Evolutionary conservation across 2,113 vertebrate genomes (phyloP), one percentile per base, ranked within the genome.

Genomic region (Bufo gargarizans): DNA sequence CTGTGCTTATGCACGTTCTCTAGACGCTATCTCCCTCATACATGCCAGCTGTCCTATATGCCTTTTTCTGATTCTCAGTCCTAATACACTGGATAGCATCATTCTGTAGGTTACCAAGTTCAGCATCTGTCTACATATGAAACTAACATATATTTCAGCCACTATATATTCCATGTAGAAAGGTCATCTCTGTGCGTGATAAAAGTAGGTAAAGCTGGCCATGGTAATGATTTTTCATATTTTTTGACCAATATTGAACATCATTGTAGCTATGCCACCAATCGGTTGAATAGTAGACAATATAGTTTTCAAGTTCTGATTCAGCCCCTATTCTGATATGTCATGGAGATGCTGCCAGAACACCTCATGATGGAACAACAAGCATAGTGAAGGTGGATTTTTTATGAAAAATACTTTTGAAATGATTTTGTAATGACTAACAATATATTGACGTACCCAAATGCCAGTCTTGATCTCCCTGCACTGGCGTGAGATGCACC

Each of bases 21-120:
- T 7, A 65, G 59, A 65, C 53, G 61, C 63, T 43, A 58, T 79
- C 50, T 59, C 56, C 55, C 19, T 61, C 22, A 10, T 59, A 81
- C 33, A 45, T 61, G 22, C 78, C 78, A 81, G 78, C 78, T 81
- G 78, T n/a, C 78, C n/a, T 59, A 43, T 81, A 16, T 43, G 33
- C 12, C 6, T 61, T 56, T 56, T 79, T 58, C n/a, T 58, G 50
- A 22, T 79, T 55, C 50, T 56, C n/a, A 45, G 13, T 43, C 45
- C 6, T 2, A 6, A 61, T 58, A 59, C 33, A 61, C 2, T 5
- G 56, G 78, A 61, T 59, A 61, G 14, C 78, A 59, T 61, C 17
- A 81, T 61, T 81, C 78, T 81, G 17, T 81, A 45, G 56, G 33
- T 61, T 59, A 61, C 14, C 14, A 58, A 59, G 7, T 45, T 81